Conservation (phyloP, 2,888 invertebrate genomes). For the Hyposoter dolosus region DNA sequence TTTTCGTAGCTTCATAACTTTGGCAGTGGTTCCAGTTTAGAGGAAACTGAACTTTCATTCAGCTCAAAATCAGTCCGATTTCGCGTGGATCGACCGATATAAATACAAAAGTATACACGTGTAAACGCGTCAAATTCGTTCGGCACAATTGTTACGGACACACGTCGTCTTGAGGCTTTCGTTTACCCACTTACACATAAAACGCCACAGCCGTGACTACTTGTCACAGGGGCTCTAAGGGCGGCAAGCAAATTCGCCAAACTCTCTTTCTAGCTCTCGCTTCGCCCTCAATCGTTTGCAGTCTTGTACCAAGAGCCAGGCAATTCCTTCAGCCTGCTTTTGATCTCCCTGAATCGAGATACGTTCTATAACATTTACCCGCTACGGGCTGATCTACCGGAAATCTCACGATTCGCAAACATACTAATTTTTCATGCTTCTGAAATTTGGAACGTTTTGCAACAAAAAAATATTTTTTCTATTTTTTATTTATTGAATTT, state of each 20-base stretch:
- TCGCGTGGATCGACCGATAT: neutral
- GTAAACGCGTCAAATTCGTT: conserved; percentile 60
- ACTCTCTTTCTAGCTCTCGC: conserved; percentile 12
- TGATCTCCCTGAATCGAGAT: conserved; percentile 60
- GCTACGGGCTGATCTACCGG: neutral
- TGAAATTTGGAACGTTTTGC: too few relatives aligned
- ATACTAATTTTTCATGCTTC: too few relatives aligned
- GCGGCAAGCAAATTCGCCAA: neutral
- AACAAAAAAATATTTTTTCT: too few relatives aligned
- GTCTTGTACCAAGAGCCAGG: conserved; percentile 32
- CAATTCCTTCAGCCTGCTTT: conserved; percentile 51
- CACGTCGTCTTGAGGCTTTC: conserved; percentile 46
- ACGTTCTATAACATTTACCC: conserved; percentile 19
- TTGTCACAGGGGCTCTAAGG: conserved; percentile 11
- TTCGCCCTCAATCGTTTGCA: neutral
- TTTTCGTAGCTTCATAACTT: neutral
- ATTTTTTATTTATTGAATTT: too few relatives aligned
- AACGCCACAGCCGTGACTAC: conserved; percentile 39
- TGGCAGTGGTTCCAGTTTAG: neutral
- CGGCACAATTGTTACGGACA: conserved; percentile 58
- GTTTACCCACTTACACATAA: conserved; percentile 19
- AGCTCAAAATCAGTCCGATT: neutral
- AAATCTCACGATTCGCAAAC: neutral
- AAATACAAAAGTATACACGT: conserved; percentile 1
- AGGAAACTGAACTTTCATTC: neutral